Evolutionary conservation across 2,888 invertebrate genomes (phyloP).

Genomic region (Operophtera brumata): DNA sequence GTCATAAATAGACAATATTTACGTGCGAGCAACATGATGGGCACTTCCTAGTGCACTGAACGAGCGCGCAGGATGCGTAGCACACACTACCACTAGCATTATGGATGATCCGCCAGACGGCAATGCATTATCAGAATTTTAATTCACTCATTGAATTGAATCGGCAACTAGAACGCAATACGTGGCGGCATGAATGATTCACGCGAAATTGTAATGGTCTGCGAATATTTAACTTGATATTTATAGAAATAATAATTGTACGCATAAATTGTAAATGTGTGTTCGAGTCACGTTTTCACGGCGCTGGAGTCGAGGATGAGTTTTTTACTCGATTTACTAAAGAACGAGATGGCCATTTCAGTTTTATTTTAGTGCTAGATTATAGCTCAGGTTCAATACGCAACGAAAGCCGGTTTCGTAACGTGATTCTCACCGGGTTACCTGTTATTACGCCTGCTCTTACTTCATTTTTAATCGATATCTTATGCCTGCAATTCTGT

Average conservation of each 20-base stretch:
- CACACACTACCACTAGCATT: conserved; percentile 62
- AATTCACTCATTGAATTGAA: conserved; percentile 72
- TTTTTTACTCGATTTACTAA: conserved; percentile 28
- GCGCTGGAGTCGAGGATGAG: conserved; percentile 8
- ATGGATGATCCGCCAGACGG: conserved; percentile 69
- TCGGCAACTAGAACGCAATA: conserved; percentile 63
- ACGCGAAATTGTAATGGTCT: conserved; percentile 43
- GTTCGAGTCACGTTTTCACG: conserved; percentile 5
- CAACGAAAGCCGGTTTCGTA: conserved; percentile 64
- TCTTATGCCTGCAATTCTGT: conserved; percentile 39
- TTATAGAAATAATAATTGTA: conserved; percentile 24
- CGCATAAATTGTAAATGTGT: conserved; percentile 23
- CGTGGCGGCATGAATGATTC: conserved; percentile 60
- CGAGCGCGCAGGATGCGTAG: conserved; percentile 61
- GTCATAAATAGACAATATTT: conserved; percentile 12
- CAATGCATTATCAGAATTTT: conserved; percentile 68
- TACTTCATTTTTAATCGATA: conserved; percentile 57
- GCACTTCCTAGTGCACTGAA: conserved; percentile 56
- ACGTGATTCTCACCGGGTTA: conserved; percentile 47
- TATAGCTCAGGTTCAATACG: conserved; percentile 57
- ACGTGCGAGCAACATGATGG: conserved; percentile 42
- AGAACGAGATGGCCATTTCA: conserved; percentile 35
- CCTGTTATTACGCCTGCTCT: conserved; percentile 60
- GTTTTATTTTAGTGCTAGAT: conserved; percentile 39
- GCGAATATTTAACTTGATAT: conserved; percentile 26